Base-by-base conservation (phyloP, 2,797 vertebrate genomes). In the Sebastes kiyomatsui region DNA sequence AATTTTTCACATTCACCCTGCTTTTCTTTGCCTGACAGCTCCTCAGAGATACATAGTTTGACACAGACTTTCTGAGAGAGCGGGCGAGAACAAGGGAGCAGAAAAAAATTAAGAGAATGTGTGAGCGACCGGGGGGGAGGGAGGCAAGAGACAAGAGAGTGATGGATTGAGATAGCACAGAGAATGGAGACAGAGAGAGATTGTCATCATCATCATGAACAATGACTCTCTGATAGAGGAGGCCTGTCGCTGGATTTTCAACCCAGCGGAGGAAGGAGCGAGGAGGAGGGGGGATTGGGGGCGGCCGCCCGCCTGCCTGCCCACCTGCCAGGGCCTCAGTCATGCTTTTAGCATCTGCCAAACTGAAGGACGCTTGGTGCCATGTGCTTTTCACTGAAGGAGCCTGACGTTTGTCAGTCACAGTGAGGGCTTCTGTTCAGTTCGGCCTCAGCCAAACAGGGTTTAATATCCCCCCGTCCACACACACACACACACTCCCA, bases 321-420 rank as follows among this genome's bases (percentile, higher is more conserved):
- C 91, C 88, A 93, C 90, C 91, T 93, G 91, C 93, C 87, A 77
- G 79, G 72, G 83, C 73, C 89, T 93, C 89, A 80, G 83, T 92
- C 91, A 79, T 82, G 82, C 89, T 91, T 90, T 92, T 76, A 90
- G 89, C 90, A 90, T 92, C 90, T 94, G 94, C 93, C 90, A 88
- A 86, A 86, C 73, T 83, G 89, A 91, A 93, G 90, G 89, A 90
- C 89, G 82, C 86, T 86, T 38, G 72, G 89, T 91, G 93, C 88
- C 92, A 90, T 94, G 92, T 93, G 92, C 88, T 90, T 74, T 89
- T 90, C 83, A 88, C 84, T 74, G 69, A 80, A 83, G 80, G 61
- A 82, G 90, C 75, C 84, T 83, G 86, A 93, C 75, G 80, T 87
- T 93, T 85, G 88, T 89, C 88, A 71, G 71, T 91, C 92, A 94